Conservation (phyloP, 2,113 vertebrate genomes). For the Isichthys henryi region DNA sequence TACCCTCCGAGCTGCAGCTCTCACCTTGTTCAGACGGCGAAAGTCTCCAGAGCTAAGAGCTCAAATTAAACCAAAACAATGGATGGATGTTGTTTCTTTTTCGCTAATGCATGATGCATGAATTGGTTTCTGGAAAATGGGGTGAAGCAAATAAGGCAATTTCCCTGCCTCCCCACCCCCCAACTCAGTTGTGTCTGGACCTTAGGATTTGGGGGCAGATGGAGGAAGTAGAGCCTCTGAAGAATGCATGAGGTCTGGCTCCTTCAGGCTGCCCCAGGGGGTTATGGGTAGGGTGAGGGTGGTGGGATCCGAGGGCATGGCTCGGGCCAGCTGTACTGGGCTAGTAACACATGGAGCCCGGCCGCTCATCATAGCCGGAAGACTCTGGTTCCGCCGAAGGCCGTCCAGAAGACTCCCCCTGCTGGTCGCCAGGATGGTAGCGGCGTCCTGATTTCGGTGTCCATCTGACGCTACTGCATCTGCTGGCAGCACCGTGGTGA, state of each 20-base stretch:
- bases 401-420: slow-evolving; percentile 76
- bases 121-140: neutral
- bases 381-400: slow-evolving; percentile 86
- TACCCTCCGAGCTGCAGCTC: neutral
- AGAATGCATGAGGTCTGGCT: slow-evolving; percentile 39
- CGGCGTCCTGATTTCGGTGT: slow-evolving; percentile 58
- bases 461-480: slow-evolving; percentile 34
- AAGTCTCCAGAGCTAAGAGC: neutral
- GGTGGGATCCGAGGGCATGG: slow-evolving; percentile 48
- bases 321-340: slow-evolving; percentile 37
- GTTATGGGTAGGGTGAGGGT: slow-evolving; percentile 52
- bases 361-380: slow-evolving; percentile 77
- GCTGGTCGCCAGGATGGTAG: slow-evolving; percentile 72
- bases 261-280: slow-evolving; percentile 60
- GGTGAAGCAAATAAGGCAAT: too few relatives aligned
- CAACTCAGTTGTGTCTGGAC: neutral
- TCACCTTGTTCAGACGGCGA: neutral
- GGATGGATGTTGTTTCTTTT: neutral
- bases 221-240: slow-evolving; percentile 22
- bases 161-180: neutral
- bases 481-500: slow-evolving; percentile 67
- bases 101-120: neutral
- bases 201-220: slow-evolving; percentile 44
- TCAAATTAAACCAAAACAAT: neutral
- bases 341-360: slow-evolving; percentile 55